Percentiles rank a stretch among this genome's conserved stretches.
phyloP scores from a whole-genome alignment of 2,113 vertebrate species.

The Orthonyx spaldingii region DNA sequence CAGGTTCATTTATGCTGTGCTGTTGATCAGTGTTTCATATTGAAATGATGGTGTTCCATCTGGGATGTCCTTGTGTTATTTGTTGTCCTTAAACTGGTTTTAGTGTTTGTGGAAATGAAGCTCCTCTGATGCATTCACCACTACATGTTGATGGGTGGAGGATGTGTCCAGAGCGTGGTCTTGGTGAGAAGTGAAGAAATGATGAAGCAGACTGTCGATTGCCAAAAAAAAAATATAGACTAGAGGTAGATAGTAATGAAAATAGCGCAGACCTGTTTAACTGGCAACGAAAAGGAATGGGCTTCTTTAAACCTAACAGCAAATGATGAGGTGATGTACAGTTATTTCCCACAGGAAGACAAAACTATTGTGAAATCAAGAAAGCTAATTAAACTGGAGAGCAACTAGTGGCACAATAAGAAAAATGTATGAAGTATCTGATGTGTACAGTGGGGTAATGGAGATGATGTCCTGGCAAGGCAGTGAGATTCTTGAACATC shows the following conservation, averaged over 20 bases:
- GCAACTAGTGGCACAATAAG: background rate
- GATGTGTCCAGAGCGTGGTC: background rate
- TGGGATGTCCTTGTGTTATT: background rate
- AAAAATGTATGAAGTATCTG: background rate
- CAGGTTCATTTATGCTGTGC: background rate
- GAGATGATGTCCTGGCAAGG: background rate
- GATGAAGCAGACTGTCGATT: background rate
- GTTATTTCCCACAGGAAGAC: background rate
- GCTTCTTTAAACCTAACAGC: background rate
- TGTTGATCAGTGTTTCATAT: background rate
- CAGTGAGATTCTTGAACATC: background rate
- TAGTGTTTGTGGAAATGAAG: background rate
- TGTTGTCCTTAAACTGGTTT: background rate
- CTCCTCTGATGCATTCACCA: background rate
- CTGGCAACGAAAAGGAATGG: background rate
- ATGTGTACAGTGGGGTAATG: background rate
- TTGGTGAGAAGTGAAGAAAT: background rate
- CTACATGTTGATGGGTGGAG: background rate
- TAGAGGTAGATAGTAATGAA: background rate
- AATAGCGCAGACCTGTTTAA: background rate
- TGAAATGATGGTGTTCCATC: background rate
- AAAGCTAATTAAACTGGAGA: background rate
- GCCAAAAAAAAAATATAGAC: background rate
- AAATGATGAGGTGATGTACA: background rate
- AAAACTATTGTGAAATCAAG: background rate